Base-by-base conservation (phyloP, 2,113 vertebrate genomes). In the Chionodraco myersi region DNA sequence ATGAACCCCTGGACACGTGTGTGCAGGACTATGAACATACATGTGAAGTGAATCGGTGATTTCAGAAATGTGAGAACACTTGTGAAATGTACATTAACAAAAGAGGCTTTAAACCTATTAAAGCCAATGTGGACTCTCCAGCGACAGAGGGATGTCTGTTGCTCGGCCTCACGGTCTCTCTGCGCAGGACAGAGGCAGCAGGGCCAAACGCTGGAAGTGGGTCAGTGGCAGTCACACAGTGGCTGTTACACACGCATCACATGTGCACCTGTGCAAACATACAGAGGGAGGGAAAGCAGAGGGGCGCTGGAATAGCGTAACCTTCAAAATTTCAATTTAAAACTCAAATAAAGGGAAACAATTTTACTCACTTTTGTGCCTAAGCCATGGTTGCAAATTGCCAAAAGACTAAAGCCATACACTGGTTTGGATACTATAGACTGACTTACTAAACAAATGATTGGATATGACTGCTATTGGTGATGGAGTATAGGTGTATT, bases 201-300 rank as follows among this genome's bases (percentile, higher is more conserved):
- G 75, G 83, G 79, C 91, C 91, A 92, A 85, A 70, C 15, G 49
- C 58, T 85, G 83, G 82, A 91, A 92, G 73, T 92, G 91, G 92
- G 87, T 94, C 83, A 89, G 84, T 75, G 88, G 85, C 88, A 84
- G 83, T 91, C 89, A 90, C 84, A 91, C 86, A 85, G 92, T 89
- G 84, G 83, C 86, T 88, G 80, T 81, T 85, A 90, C 87, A 77
- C 88, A 91, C 75, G 82, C 91, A 94, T 92, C 89, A 91, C 58
- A 18, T n/a, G 23, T 78, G 87, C 93, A 95, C 94, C 94, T 95
- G 94, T 91, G 91, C 86, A 95, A 94, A 95, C 91, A 94, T 54
- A 86, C 76, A 63, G 75, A 56, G 51, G 68, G 67, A 83, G 79
- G 69, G 79, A 72, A 62, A 51, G 18, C 67, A 78, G 80, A 75